These are phyloP conservation scores for Eonycteris spelaea DNA, from an alignment of 2,113 vertebrate species.

Conservation along the genomic window DNA sequence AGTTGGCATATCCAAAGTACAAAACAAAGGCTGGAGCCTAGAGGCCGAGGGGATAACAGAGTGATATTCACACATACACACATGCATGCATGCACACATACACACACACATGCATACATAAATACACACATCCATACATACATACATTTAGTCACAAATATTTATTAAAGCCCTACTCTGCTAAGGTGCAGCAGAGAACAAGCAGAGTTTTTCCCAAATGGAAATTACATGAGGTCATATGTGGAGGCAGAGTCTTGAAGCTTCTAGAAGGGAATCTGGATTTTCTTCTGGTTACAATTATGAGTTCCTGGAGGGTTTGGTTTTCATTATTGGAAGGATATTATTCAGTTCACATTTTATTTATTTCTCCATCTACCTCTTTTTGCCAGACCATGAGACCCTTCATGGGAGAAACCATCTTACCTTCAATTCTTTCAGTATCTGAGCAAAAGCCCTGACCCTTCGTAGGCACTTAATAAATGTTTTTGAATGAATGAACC, in stretches of 20 bases:
- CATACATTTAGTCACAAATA: background rate
- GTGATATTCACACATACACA: background rate
- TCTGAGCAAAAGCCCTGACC: background rate
- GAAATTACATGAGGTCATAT: background rate
- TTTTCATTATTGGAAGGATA: background rate
- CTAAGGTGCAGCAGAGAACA: background rate
- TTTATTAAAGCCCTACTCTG: background rate
- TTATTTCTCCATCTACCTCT: background rate
- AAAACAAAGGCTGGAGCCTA: background rate
- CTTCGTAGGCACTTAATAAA: background rate
- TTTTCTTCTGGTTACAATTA: background rate
- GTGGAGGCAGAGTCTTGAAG: background rate
- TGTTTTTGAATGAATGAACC: background rate
- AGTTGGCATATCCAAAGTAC: background rate
- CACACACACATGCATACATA: too few relatives aligned
- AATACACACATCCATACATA: too few relatives aligned
- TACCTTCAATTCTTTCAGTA: background rate
- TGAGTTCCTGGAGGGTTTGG: background rate
- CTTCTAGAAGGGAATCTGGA: background rate
- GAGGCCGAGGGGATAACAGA: background rate
- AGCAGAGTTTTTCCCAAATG: background rate
- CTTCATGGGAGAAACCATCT: background rate
- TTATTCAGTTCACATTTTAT: background rate
- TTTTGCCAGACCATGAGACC: background rate
- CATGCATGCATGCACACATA: too few relatives aligned